Evolutionary conservation across 2,888 invertebrate genomes (phyloP).

Genomic region (Drosophila pseudotakahashii): DNA sequence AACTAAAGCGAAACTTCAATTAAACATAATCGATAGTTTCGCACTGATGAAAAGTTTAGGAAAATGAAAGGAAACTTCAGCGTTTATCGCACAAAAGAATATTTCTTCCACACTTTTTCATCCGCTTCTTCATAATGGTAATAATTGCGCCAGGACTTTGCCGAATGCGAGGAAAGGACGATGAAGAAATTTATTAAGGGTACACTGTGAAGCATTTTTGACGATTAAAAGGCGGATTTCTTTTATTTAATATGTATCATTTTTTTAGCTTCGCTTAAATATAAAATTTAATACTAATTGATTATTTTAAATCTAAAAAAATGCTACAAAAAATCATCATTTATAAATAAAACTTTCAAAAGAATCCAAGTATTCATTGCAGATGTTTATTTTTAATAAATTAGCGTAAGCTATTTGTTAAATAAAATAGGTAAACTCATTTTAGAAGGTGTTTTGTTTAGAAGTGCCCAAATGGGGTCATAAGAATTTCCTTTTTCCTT

Average conservation of each 20-base stretch:
- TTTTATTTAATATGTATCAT: not conserved
- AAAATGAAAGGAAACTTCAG: slow-evolving; percentile 27
- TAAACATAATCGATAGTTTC: slow-evolving; percentile 47
- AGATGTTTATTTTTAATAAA: no score
- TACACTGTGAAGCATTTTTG: not conserved
- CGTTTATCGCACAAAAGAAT: slow-evolving; percentile 34
- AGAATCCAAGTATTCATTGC: no score
- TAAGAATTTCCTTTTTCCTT: slow-evolving; percentile 2
- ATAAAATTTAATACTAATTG: no score
- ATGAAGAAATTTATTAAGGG: not conserved
- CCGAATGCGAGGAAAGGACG: not conserved
- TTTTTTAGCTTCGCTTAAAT: not conserved
- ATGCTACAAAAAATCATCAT: no score
- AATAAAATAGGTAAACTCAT: not conserved
- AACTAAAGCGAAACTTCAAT: slow-evolving; percentile 36
- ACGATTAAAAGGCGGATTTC: not conserved
- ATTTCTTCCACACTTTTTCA: slow-evolving; percentile 14
- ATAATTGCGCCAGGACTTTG: slow-evolving; percentile 23
- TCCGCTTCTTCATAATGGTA: slow-evolving; percentile 23
- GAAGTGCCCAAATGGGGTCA: slow-evolving; percentile 35
- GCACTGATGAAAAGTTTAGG: slow-evolving; percentile 36
- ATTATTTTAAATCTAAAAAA: no score
- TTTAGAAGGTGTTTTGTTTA: slow-evolving; percentile 8
- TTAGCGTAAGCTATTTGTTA: not conserved
- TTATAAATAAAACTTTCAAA: no score